Base-by-base conservation (phyloP, 1,140 invertebrate species). In the Drosophila teissieri region DNA sequence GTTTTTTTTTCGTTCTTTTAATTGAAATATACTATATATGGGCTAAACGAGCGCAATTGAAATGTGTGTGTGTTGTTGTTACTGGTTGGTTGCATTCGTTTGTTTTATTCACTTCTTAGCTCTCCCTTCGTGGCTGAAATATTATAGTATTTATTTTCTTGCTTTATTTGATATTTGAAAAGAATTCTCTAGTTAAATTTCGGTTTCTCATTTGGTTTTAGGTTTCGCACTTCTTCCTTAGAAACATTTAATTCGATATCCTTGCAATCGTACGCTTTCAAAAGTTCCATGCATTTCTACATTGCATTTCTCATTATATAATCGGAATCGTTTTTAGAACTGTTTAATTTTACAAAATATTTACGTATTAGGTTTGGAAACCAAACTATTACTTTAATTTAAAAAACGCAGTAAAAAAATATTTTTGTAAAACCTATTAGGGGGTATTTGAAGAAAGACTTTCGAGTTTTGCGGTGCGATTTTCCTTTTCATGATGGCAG, bases 131-230 rank as follows among this genome's bases (percentile, higher is more conserved):
- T 53, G 57, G 62, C 68, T 75, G 78, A 65, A 85, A 84, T 80
- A 72, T 76, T 62, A 52, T 39, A 75, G 54, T 62, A 52, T 63
- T 80, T 52, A 49, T 68, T 44, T 65, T 63, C 46, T 84, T 88
- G 88, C 84, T 84, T 88, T 88, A 89, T 89, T 52, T 89, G 84
- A 89, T 89, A 89, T 89, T 80, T 91, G 79, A 80, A 81, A 88
- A 91, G 84, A 82, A 88, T 88, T 88, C 67, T 83, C 85, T 88
- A 88, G 77, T 78, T 88, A 48, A 77, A 80, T 83, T 85, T 74
- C 62, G 39, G 17, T 51, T 78, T 65, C 45, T 57, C 52, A n/a
- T 51, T 73, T 61, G 62, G 7, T 52, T 62, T 55, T 63, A 51
- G 56, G 68, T 57, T 69, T 63, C 19, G 37, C 45, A 44, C 53